Base-by-base conservation (phyloP, 1,140 invertebrate genomes). In the Drosophila murphyi region DNA sequence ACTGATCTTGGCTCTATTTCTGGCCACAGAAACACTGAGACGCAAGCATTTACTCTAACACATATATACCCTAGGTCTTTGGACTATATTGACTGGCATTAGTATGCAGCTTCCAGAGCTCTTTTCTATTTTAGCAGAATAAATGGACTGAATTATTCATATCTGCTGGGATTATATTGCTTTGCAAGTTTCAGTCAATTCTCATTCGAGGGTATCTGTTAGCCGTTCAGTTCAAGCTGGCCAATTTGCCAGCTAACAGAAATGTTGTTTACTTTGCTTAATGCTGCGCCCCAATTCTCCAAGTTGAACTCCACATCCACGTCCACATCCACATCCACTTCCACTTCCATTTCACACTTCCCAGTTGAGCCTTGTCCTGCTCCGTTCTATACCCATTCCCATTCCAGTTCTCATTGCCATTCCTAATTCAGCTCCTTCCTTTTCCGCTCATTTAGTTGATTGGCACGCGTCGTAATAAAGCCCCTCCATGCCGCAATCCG, bases 381-480 rank as follows among this genome's bases (percentile, higher is more conserved):
- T 41, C 5, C 2, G 7, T 8, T 39, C 34, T 59, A 28, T 32
- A 8, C 8, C 2, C 3, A 28, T 34, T 8, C 2, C 8, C 35
- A n/a, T 12, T 4, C 5, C 37, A 4, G 35, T 37, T 20, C 34
- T 56, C 39, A 41, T 37, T 35, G 10, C 10, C 6, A 31, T 48
- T 72, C 10, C 39, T 6, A 20, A 43, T 43, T n/a, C 10, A 8
- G 37, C 7, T 39, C 37, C 71, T 70, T 78, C 43, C 59, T 60
- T 67, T 72, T 60, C 54, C 55, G 71, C 71, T 61, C 55, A 68
- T 73, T 69, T 61, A 8, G 43, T 39, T 56, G 35, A 41, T 56
- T 56, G 72, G 57, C 67, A 70, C 65, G 65, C 67, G 59, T 56
- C 65, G 71, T 5, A 8, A n/a, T 31, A 6, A 7, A 28, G 31